Evolutionary conservation across 1,140 invertebrate genomes (phyloP).

Genomic region (Monomorium pharaonis): DNA sequence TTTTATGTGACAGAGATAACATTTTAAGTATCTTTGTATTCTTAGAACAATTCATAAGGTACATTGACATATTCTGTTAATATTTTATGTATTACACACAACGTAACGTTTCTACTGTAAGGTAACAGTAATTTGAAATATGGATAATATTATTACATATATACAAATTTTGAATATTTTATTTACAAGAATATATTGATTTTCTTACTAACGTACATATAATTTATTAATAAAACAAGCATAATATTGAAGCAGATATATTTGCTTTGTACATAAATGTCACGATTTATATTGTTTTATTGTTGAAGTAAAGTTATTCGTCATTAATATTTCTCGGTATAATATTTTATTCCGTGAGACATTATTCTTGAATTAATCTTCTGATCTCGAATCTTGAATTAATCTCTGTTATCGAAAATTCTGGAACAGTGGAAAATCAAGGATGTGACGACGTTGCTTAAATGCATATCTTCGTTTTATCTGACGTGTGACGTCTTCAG

Average conservation of each 20-base stretch:
- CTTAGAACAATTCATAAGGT: neutral
- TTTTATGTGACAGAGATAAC: constrained; percentile 9
- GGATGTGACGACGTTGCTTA: neutral
- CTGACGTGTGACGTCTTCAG: neutral
- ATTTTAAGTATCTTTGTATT: neutral
- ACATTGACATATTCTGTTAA: neutral
- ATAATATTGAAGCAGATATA: neutral
- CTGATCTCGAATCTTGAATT: too few relatives aligned
- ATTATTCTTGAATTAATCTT: constrained; percentile 22
- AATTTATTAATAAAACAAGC: neutral
- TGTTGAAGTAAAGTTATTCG: neutral
- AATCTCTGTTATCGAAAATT: constrained; percentile 3
- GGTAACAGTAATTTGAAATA: neutral
- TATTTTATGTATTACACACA: neutral
- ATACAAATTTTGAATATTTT: neutral
- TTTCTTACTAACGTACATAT: neutral
- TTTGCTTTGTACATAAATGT: neutral
- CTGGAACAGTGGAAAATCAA: neutral
- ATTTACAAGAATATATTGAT: neutral
- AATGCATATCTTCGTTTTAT: constrained; percentile 14
- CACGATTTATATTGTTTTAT: neutral
- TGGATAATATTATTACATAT: neutral
- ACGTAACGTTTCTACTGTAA: neutral
- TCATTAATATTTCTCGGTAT: neutral
- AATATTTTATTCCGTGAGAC: neutral